Percentiles rank a stretch among this genome's conserved stretches.
phyloP scores from a whole-genome alignment of 64 coral and sea anemone genomes.

The Actinia tenebrosa region DNA sequence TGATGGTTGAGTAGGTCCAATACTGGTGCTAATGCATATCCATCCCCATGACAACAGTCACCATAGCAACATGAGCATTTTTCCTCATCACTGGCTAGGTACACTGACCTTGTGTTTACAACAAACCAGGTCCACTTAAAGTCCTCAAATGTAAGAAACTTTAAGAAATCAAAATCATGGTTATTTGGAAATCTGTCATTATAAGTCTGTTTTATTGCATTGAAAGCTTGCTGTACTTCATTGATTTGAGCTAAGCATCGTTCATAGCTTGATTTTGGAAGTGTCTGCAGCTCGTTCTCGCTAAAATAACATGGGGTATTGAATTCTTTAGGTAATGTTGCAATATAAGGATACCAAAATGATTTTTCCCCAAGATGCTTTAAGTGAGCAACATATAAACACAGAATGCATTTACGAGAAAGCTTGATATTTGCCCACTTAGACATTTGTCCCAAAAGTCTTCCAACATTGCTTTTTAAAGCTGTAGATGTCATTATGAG shows the following conservation, averaged over 20 bases:
- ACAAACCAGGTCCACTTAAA: slow-evolving; percentile 88
- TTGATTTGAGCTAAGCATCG: slow-evolving; percentile 28
- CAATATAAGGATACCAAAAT: slow-evolving; percentile 84
- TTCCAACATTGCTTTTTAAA: slow-evolving; percentile 37
- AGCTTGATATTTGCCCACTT: slow-evolving; percentile 26
- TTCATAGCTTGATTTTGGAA: slow-evolving; percentile 34
- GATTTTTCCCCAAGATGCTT: slow-evolving; percentile 39
- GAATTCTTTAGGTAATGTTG: slow-evolving; percentile 55
- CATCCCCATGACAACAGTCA: slow-evolving; percentile 1
- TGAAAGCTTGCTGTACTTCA: slow-evolving; percentile 18
- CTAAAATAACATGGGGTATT: slow-evolving; percentile 69
- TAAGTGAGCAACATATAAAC: slow-evolving; percentile 74
- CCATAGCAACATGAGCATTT: not conserved
- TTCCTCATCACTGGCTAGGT: slow-evolving; percentile 2
- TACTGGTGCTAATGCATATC: slow-evolving; percentile 76
- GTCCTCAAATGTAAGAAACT: slow-evolving; percentile 43
- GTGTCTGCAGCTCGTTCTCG: slow-evolving; percentile 22
- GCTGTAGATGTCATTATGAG: slow-evolving; percentile 62
- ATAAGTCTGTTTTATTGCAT: not conserved
- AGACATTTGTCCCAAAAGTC: not conserved
- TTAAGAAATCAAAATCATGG: not conserved
- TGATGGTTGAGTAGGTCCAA: slow-evolving; percentile 84
- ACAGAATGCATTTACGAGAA: slow-evolving; percentile 38
- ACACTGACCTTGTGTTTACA: slow-evolving; percentile 83
- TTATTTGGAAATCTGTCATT: not conserved